Evolutionary conservation across 2,797 vertebrate genomes (phyloP).

Genomic region (Pogonophryne albipinna): DNA sequence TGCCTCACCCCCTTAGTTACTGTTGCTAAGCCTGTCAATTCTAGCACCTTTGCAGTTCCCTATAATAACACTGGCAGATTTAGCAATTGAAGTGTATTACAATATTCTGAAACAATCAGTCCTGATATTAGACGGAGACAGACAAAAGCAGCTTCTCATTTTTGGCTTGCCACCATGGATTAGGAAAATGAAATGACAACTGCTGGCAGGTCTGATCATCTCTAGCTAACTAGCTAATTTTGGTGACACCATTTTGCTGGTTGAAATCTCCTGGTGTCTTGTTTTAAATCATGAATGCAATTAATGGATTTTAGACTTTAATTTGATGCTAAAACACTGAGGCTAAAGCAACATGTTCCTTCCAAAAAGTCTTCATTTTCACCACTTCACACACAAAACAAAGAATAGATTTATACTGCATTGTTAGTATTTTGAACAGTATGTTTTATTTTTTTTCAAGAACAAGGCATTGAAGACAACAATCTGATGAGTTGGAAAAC

Average conservation of each 20-base stretch:
- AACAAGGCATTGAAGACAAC: background rate
- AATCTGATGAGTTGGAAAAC: background rate
- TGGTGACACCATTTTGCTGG: background rate
- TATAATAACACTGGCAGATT: background rate
- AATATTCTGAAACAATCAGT: background rate
- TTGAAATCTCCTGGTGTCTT: conserved; percentile 8
- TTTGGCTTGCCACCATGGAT: background rate
- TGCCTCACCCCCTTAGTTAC: background rate
- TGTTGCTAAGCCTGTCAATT: background rate
- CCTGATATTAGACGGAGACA: background rate
- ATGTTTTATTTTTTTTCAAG: background rate
- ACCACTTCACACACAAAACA: background rate
- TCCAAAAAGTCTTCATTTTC: background rate
- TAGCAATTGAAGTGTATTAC: background rate
- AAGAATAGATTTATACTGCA: background rate
- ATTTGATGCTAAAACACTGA: conserved; percentile 1
- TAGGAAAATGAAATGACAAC: background rate
- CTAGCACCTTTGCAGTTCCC: background rate
- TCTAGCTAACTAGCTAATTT: background rate
- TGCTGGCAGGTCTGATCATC: conserved; percentile 13
- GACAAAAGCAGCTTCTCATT: background rate
- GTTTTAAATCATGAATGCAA: background rate
- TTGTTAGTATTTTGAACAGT: background rate
- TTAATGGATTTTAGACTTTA: background rate
- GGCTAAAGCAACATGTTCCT: background rate